Conservation (phyloP, 2,888 invertebrate genomes). For the Eupithecia pulchellata region DNA sequence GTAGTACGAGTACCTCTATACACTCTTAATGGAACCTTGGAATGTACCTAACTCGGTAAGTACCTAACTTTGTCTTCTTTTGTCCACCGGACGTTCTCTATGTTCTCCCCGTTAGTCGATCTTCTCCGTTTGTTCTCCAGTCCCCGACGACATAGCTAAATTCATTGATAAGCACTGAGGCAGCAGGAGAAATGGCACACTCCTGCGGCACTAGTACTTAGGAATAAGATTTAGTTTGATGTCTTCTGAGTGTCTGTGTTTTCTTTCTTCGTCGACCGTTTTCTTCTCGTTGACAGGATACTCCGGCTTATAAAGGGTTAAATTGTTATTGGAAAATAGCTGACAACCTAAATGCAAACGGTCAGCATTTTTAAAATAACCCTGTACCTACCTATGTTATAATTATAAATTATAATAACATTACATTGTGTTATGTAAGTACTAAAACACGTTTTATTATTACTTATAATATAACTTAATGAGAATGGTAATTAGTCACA, state of each 20-base stretch:
- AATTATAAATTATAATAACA: too few relatives aligned
- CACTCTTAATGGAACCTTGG: neutral
- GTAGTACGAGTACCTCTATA: too few relatives aligned
- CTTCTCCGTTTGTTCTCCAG: neutral
- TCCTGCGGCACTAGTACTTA: constrained; percentile 98
- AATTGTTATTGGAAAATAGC: neutral
- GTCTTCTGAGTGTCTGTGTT: constrained; percentile 20
- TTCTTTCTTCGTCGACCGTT: neutral
- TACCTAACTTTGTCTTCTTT: neutral
- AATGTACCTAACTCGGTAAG: neutral
- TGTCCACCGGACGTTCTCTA: neutral
- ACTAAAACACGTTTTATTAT: too few relatives aligned
- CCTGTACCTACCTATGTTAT: too few relatives aligned
- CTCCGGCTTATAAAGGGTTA: neutral
- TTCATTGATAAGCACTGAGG: constrained; percentile 95
- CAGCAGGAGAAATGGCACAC: constrained; percentile 93
- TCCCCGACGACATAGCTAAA: constrained; percentile 71
- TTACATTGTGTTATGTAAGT: too few relatives aligned
- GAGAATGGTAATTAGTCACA: too few relatives aligned
- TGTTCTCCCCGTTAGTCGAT: neutral
- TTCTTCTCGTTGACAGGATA: neutral
- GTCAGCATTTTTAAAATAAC: neutral
- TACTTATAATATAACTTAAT: too few relatives aligned
- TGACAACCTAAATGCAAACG: neutral
- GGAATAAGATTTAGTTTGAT: constrained; percentile 88